These are phyloP conservation scores for Caenorhabditis drosophilae DNA, from an alignment of 2,888 invertebrate species.

Conservation along the genomic window DNA sequence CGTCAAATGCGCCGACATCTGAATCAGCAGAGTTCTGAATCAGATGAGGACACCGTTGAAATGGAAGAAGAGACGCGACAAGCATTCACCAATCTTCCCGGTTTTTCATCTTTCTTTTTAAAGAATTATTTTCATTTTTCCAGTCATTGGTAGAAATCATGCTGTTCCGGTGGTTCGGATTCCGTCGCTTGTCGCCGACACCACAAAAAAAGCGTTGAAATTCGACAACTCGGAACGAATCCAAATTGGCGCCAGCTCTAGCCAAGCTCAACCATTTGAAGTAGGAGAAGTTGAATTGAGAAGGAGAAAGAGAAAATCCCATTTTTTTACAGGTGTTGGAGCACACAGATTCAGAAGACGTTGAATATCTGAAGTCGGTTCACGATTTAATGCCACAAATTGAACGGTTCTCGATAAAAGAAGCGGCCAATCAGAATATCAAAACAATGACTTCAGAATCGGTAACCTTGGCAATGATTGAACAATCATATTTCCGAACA, in stretches of 20 bases:
- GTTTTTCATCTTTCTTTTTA: too few relatives aligned
- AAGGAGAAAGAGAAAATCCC: background rate
- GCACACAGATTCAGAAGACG: slow-evolving; percentile 35
- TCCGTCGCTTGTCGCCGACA: slow-evolving; percentile 39
- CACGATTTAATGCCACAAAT: slow-evolving; percentile 50
- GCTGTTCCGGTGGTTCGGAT: slow-evolving; percentile 43
- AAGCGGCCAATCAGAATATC: slow-evolving; percentile 20
- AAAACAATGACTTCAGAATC: too few relatives aligned
- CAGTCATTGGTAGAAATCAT: slow-evolving; percentile 14
- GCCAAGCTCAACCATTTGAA: slow-evolving; percentile 32
- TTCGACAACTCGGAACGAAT: slow-evolving; percentile 21
- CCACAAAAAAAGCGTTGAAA: slow-evolving; percentile 19
- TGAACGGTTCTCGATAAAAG: slow-evolving; percentile 37
- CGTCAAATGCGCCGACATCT: slow-evolving; percentile 44
- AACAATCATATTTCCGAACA: too few relatives aligned
- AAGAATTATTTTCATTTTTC: too few relatives aligned
- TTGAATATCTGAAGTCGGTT: slow-evolving; percentile 45
- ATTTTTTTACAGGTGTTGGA: slow-evolving; percentile 31
- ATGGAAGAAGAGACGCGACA: slow-evolving; percentile 29
- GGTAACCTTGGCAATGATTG: too few relatives aligned
- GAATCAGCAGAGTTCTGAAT: slow-evolving; percentile 13
- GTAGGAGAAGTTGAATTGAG: slow-evolving; percentile 13
- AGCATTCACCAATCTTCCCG: slow-evolving; percentile 41
- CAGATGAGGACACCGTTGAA: slow-evolving; percentile 10
- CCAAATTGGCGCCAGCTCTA: slow-evolving; percentile 4